Base-by-base conservation (phyloP, 2,113 vertebrate species). In the Eurystomus gularis region DNA sequence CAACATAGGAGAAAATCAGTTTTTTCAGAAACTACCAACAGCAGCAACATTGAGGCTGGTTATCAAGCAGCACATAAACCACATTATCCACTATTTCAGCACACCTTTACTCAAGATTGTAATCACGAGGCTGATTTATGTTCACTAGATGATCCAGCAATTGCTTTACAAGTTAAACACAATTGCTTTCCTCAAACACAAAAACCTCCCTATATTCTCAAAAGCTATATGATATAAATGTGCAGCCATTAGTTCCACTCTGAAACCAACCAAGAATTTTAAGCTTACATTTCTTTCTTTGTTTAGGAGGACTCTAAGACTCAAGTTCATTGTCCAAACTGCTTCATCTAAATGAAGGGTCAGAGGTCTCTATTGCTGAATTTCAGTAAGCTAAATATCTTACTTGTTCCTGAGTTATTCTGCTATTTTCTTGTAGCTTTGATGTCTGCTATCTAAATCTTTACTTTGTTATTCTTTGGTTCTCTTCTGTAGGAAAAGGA, bases 11-110 rank as follows among this genome's bases (percentile, higher is more conserved):
- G 2, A 25, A 93, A 73, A 79, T 40, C 17, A 33, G 15, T 21
- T 48, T 64, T 58, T 79, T 54, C 35, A 84, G 31, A 75, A 81
- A 62, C 17, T 81, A 73, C 37, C 71, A 57, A 62, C 11, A 62
- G 13, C 18, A 77, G 33, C 23, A 66, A 55, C 0, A 0, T 17
- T n/a, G 21, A 1, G 1, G n/a, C 8, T 82, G 25, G n/a, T 68
- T 90, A 76, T 44, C 68, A 48, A 86, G 25, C 57, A 60, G 42
- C n/a, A 71, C 8, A 54, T n/a, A 76, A 17, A 79, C 14, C 40
- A 58, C 31, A 71, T 17, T 58, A 82, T 58, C 60, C 35, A n/a
- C 14, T 76, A 44, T 31, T 91, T 75, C 72, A 84, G n/a, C 24
- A 90, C 1, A 2, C 28, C 28, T 46, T 73, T 42, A 71, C 5